A percentile compares a stretch with the other conserved stretches of the same genome.
phyloP scores from a whole-genome alignment of 2,113 vertebrate genomes.

The Epinephelus moara region DNA sequence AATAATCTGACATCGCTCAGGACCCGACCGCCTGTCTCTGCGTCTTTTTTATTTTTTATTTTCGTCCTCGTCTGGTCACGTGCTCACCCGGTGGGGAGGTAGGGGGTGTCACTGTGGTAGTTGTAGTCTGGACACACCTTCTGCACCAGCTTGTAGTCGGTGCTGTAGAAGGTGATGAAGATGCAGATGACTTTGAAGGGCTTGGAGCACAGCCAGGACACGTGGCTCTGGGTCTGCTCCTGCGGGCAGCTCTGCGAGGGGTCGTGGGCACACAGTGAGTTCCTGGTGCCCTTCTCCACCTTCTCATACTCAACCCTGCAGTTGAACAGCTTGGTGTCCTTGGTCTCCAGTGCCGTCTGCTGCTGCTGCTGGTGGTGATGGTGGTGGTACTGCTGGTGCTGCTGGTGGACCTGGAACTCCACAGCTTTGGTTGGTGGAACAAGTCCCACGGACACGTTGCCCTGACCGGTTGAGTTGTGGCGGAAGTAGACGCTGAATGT shows the following conservation, averaged over 20 bases:
- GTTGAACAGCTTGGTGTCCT: constrained; percentile 99
- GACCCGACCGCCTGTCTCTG: constrained; percentile 70
- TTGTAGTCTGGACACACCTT: constrained; percentile 99
- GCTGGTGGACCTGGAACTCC: constrained; percentile 91
- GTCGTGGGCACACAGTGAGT: constrained; percentile 96
- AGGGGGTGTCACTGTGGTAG: constrained; percentile 98
- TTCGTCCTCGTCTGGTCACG: background rate
- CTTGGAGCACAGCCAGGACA: constrained; percentile 99
- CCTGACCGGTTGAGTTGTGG: constrained; percentile 97
- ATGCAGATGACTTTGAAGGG: constrained; percentile 99
- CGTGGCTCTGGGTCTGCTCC: constrained; percentile 98
- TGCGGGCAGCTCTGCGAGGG: constrained; percentile 98
- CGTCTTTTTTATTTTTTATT: background rate
- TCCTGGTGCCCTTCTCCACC: constrained; percentile 97
- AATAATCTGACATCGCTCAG: constrained; percentile 84
- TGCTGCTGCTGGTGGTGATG: constrained; percentile 77
- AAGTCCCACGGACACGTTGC: constrained; percentile 96
- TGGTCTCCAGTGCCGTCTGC: constrained; percentile 94
- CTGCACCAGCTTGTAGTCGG: constrained; percentile 99
- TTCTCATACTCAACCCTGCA: constrained; percentile 98
- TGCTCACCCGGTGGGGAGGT: constrained; percentile 95
- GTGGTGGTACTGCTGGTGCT: constrained; percentile 72
- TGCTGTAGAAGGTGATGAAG: constrained; percentile 99
- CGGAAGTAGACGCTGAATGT: constrained; percentile 99
- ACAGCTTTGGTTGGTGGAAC: constrained; percentile 97